A percentile compares a stretch with the other conserved stretches of the same genome.
These are phyloP conservation scores for Cecidostiba fungosa DNA, from an alignment of 2,888 invertebrate species.

Conservation along the genomic window DNA sequence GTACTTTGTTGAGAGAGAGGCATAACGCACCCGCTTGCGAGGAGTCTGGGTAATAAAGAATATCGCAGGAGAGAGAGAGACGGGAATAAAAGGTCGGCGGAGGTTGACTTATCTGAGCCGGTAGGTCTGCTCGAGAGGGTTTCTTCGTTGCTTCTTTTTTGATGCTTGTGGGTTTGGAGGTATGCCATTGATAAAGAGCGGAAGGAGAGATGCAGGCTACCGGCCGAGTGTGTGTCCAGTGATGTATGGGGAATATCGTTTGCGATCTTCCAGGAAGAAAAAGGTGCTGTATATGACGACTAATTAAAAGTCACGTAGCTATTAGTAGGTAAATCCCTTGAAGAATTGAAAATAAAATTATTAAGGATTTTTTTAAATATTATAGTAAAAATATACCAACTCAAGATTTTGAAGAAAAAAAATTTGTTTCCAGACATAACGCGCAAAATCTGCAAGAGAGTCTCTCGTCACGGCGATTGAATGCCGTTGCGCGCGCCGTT, in stretches of 20 bases:
- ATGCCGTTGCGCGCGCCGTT: conserved; percentile 30
- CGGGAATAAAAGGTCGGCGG: conserved; percentile 72
- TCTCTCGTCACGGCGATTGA: neutral
- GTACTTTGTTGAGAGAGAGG: conserved; percentile 67
- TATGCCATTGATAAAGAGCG: neutral
- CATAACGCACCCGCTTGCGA: conserved; percentile 39
- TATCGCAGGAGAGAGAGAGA: conserved; percentile 66
- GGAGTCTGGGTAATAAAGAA: conserved; percentile 74
- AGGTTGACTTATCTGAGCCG: conserved; percentile 77
- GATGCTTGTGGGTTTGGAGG: neutral
- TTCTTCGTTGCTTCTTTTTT: neutral
- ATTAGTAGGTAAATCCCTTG: neutral
- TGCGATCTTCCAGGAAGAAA: neutral
- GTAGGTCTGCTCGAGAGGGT: neutral
- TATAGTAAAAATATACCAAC: too few species aligned
- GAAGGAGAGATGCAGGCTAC: neutral
- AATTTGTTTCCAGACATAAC: neutral
- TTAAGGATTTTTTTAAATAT: too few species aligned
- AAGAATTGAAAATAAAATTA: too few species aligned
- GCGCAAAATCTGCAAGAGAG: conserved; percentile 8
- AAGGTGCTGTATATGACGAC: neutral
- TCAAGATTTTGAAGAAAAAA: neutral
- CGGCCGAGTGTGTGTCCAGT: neutral
- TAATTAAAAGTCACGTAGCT: conserved; percentile 21
- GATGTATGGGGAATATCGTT: too few species aligned